Evolutionary conservation across 2,888 invertebrate genomes (phyloP).

Genomic region (Stramonita haemastoma): DNA sequence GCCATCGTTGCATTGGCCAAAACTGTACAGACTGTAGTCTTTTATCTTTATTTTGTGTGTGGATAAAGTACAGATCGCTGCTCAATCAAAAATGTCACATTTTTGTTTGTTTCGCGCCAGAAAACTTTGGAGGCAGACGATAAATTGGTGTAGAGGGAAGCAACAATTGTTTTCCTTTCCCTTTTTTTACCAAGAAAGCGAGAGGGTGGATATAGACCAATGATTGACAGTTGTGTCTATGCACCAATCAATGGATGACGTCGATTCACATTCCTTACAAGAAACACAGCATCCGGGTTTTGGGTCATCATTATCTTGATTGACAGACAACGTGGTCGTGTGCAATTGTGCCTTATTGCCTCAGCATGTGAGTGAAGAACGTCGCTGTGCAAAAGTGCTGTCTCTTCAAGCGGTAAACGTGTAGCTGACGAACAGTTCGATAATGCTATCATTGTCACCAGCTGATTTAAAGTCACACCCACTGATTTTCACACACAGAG

Average conservation of each 20-base stretch:
- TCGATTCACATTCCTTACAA: not conserved
- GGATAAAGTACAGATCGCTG: not conserved
- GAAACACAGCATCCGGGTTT: not conserved
- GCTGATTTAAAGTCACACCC: not conserved
- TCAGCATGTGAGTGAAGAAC: no score
- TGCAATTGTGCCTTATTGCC: not conserved
- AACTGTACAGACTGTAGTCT: not conserved
- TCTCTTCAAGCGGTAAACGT: no score
- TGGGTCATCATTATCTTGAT: not conserved
- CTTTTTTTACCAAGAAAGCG: no score
- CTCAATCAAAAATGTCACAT: not conserved
- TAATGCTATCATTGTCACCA: not conserved
- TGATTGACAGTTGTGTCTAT: not conserved
- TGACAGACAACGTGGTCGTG: not conserved
- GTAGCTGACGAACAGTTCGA: no score
- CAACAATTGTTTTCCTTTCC: not conserved
- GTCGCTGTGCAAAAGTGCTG: no score
- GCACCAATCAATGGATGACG: not conserved
- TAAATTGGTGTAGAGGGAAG: not conserved
- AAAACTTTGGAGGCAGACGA: not conserved
- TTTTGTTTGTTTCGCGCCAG: not conserved
- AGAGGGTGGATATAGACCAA: not conserved
- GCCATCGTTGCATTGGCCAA: no score
- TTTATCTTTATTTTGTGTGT: not conserved
- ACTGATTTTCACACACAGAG: not conserved